phyloP scores from a whole-genome alignment of 2,797 vertebrate genomes.

The Phoebastria nigripes region DNA sequence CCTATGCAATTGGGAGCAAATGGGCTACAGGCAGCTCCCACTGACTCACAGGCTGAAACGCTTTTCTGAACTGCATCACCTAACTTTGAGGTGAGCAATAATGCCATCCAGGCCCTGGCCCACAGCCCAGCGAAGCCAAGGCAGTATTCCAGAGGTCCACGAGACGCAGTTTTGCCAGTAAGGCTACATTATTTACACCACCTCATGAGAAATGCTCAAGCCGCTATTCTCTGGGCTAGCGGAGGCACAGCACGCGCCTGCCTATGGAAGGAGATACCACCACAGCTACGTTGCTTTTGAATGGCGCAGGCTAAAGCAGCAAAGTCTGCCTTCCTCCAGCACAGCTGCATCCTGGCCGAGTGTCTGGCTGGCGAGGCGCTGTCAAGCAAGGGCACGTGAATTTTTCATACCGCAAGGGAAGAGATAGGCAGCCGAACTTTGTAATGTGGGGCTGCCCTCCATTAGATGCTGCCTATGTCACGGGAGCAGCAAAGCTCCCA shows the following conservation, averaged over 20 bases:
- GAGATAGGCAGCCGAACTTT: background rate
- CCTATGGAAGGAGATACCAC: background rate
- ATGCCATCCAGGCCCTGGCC: background rate
- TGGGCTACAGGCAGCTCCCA: background rate
- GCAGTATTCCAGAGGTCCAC: background rate
- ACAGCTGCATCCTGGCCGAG: accelerated
- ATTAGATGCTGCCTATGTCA: background rate
- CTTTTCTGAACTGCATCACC: background rate
- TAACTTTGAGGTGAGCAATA: background rate
- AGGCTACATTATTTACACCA: background rate
- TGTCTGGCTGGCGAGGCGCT: background rate
- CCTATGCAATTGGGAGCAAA: background rate
- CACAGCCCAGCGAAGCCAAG: background rate
- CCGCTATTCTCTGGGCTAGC: background rate
- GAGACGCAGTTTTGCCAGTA: background rate
- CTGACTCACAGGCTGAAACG: background rate
- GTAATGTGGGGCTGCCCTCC: background rate
- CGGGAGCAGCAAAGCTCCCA: background rate
- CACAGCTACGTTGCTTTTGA: background rate
- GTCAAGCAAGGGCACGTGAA: background rate
- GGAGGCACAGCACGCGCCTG: accelerated
- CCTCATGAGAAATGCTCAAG: background rate
- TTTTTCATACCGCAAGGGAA: background rate
- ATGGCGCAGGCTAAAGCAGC: accelerated
- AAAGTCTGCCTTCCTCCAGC: background rate